phyloP scores from a whole-genome alignment of 2,797 vertebrate genomes.

The Acanthornis magna region DNA sequence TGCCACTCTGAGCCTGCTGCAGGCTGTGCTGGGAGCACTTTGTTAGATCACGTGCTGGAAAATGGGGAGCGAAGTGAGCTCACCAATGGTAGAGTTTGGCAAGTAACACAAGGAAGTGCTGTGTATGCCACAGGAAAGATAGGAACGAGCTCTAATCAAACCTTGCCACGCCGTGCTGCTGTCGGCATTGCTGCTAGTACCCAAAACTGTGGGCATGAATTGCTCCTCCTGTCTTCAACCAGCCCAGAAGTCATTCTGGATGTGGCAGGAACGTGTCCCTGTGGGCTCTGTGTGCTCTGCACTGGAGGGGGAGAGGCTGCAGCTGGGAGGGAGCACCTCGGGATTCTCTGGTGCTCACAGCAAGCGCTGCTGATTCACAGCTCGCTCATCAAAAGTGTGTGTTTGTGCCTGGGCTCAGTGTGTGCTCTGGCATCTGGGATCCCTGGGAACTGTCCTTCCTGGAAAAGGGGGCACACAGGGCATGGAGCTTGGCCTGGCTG shows the following conservation, averaged over 20 bases:
- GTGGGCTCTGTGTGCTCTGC: background rate
- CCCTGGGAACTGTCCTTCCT: accelerated
- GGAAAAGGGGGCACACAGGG: accelerated
- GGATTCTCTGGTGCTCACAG: background rate
- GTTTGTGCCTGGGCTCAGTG: accelerated
- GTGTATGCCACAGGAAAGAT: background rate
- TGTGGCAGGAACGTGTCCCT: background rate
- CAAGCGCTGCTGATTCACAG: background rate
- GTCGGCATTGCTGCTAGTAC: background rate
- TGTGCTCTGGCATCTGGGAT: background rate
- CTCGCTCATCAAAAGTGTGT: background rate
- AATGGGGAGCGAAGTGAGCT: accelerated
- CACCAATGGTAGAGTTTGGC: accelerated
- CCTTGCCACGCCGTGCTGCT: background rate
- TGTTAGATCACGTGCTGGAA: background rate
- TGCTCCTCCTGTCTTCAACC: background rate
- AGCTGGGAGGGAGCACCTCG: background rate
- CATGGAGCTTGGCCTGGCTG: background rate
- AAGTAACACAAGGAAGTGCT: background rate
- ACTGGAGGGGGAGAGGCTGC: background rate
- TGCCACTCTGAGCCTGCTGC: background rate
- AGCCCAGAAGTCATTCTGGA: background rate
- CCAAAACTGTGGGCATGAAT: accelerated
- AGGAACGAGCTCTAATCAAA: background rate
- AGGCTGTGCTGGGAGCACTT: background rate